Evolutionary conservation across 2,888 invertebrate species (phyloP).

Genomic region (Dendrolimus pini): DNA sequence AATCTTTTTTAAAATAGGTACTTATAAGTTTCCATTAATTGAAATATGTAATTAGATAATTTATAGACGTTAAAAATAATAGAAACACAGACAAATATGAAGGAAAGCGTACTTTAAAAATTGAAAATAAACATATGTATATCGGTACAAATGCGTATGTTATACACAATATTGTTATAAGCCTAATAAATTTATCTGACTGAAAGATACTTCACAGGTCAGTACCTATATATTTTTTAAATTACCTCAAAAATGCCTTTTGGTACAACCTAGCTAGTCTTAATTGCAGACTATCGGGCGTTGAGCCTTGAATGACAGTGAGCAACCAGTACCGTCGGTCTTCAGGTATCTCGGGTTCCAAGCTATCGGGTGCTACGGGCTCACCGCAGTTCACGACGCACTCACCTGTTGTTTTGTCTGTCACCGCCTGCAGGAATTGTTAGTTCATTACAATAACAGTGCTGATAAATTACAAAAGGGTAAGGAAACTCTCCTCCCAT

Average conservation of each 20-base stretch:
- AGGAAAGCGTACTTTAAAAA: no score
- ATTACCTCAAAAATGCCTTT: constrained; percentile 86
- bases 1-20: no score
- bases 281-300: constrained; percentile 82
- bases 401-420: constrained; percentile 65
- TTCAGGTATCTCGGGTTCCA: constrained; percentile 74
- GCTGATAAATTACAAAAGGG: neutral
- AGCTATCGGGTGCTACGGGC: constrained; percentile 55
- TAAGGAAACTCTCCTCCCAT: no score
- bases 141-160: no score
- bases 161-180: no score
- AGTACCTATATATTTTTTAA: neutral
- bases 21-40: no score
- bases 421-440: constrained; percentile 49
- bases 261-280: constrained; percentile 86
- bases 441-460: constrained; percentile 8
- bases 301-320: constrained; percentile 81
- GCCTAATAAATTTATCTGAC: no score
- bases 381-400: constrained; percentile 73
- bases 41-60: no score
- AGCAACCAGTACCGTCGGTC: constrained; percentile 88
- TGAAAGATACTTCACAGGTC: no score
- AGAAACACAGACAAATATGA: no score
- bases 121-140: no score
- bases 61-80: no score